Evolutionary conservation across 2,797 vertebrate species (phyloP).

Genomic region (Streptopelia turtur): DNA sequence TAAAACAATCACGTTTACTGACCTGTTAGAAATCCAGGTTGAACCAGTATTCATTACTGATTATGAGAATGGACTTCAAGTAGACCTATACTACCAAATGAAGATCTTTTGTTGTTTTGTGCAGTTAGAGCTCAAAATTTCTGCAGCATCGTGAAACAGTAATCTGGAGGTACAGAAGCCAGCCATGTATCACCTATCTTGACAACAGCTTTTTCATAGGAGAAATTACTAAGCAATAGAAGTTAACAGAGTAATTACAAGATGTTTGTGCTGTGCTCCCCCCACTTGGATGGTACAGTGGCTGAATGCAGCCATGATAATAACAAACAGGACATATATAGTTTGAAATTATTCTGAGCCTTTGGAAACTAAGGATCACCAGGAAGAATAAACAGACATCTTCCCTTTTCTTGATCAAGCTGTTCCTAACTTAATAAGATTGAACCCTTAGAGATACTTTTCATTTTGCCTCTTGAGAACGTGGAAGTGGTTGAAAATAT

Average conservation of each 20-base stretch:
- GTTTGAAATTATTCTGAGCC: background rate
- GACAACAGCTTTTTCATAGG: fast-evolving
- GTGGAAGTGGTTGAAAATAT: background rate
- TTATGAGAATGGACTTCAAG: background rate
- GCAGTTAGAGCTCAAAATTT: background rate
- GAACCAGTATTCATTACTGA: background rate
- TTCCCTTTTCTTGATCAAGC: background rate
- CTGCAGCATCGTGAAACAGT: fast-evolving
- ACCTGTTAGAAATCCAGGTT: background rate
- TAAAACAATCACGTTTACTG: background rate
- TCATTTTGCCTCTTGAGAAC: background rate
- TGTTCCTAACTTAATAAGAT: background rate
- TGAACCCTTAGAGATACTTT: background rate
- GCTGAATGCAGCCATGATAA: background rate
- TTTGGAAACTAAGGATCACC: background rate
- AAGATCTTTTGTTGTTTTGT: background rate
- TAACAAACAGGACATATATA: background rate
- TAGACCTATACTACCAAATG: background rate
- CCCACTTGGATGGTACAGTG: too few relatives aligned
- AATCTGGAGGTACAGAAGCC: background rate
- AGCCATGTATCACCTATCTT: background rate
- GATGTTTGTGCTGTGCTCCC: background rate
- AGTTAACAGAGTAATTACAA: background rate
- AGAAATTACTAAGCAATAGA: background rate
- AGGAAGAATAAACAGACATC: background rate